Percentiles rank a stretch among this genome's conserved stretches.
These are phyloP conservation scores for Temnothorax ravouxi DNA, from an alignment of 2,888 invertebrate species.

Conservation along the genomic window DNA sequence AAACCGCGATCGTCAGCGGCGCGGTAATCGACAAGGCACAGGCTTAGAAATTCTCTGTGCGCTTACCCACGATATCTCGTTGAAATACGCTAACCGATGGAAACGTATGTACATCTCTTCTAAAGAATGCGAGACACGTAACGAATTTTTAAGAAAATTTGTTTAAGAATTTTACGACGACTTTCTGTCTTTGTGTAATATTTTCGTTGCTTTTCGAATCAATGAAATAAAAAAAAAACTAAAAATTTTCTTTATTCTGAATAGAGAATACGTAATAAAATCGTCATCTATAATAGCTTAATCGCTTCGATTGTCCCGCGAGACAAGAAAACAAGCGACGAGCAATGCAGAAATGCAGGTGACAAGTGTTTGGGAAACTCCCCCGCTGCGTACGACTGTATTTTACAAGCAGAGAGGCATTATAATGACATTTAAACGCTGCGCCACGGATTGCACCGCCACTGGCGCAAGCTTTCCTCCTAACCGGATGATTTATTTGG, in stretches of 20 bases:
- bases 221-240: neutral
- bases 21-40: constrained; percentile 47
- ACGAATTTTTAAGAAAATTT: neutral
- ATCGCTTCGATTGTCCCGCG: neutral
- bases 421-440: constrained; percentile 78
- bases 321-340: neutral
- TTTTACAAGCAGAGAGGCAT: constrained; percentile 73
- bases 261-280: neutral
- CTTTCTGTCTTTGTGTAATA: neutral
- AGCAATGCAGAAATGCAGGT: neutral
- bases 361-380: constrained; percentile 31
- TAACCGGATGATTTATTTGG: constrained; percentile 78
- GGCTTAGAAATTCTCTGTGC: constrained; percentile 52
- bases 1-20: constrained; percentile 58
- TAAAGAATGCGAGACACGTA: neutral
- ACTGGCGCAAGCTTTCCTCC: constrained; percentile 77
- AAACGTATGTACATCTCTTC: neutral
- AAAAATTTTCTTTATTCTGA: neutral
- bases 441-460: constrained; percentile 71
- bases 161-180: neutral
- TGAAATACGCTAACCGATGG: constrained; percentile 23
- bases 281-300: neutral
- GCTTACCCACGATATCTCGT: constrained; percentile 63
- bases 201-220: neutral
- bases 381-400: constrained; percentile 58